phyloP scores from a whole-genome alignment of 2,113 vertebrate genomes.

The Mormoops blainvillei region DNA sequence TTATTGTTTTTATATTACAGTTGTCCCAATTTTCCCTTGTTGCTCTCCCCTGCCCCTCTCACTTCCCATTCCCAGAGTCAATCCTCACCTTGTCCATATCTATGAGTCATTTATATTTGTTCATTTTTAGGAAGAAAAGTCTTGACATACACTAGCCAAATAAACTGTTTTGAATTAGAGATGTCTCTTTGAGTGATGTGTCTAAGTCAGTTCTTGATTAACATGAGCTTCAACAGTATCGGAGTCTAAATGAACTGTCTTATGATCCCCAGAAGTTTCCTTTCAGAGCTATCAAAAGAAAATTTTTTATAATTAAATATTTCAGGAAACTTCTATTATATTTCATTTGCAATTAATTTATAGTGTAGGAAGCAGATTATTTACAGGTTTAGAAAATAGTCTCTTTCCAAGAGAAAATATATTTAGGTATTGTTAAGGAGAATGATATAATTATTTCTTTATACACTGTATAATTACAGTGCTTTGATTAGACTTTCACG shows the following conservation, averaged over 20 bases:
- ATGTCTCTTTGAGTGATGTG: neutral
- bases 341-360: neutral
- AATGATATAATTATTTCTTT: slow-evolving; percentile 35
- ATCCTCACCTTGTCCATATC: no score
- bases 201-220: slow-evolving; percentile 21
- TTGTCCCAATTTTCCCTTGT: no score
- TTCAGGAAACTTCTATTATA: slow-evolving; percentile 34
- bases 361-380: neutral
- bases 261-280: neutral
- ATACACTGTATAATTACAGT: slow-evolving; percentile 29
- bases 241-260: neutral
- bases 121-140: neutral
- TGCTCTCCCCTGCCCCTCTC: no score
- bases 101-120: no score
- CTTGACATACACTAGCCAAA: neutral
- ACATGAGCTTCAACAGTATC: neutral
- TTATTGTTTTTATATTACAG: no score
- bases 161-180: neutral
- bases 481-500: slow-evolving; percentile 38
- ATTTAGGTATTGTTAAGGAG: neutral
- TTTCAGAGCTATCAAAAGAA: slow-evolving; percentile 45
- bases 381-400: slow-evolving; percentile 24
- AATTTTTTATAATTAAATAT: neutral
- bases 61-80: no score
- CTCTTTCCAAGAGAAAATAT: slow-evolving; percentile 45